phyloP scores from a whole-genome alignment of 2,797 vertebrate genomes.

The Macropodus opercularis region DNA sequence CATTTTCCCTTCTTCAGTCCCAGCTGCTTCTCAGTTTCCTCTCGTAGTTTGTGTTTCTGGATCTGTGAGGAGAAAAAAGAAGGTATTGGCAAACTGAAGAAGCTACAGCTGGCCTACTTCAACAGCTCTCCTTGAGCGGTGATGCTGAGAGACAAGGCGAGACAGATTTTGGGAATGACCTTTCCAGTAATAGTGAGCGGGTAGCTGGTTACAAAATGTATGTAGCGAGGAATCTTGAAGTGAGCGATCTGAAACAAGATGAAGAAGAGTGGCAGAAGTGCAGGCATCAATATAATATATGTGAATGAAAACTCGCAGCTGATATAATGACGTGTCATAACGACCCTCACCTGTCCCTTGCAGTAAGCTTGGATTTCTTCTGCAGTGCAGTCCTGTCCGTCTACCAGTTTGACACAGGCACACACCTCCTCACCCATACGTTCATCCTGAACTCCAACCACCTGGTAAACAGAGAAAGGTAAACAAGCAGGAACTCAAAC shows the following conservation, averaged over 20 bases:
- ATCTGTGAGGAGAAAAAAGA: constrained; percentile 78
- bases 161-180: constrained; percentile 73
- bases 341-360: constrained; percentile 87
- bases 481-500: no score
- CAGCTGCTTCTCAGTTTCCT: constrained; percentile 83
- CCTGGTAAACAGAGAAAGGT: constrained; percentile 79
- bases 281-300: no score
- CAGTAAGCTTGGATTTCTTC: constrained; percentile 90
- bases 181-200: constrained; percentile 91
- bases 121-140: no score
- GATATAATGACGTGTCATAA: no score
- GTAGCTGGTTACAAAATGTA: constrained; percentile 85
- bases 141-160: no score
- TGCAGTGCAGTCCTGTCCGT: constrained; percentile 76
- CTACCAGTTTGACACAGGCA: constrained; percentile 86
- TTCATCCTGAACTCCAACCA: constrained; percentile 89
- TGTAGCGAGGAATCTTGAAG: constrained; percentile 93
- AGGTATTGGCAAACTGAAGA: no score
- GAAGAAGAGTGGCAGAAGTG: neutral
- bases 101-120: no score
- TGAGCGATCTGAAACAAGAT: constrained; percentile 87
- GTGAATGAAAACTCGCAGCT: no score
- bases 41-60: constrained; percentile 87
- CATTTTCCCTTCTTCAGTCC: constrained; percentile 52
- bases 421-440: constrained; percentile 95